Evolutionary conservation across 2,797 vertebrate genomes (phyloP), one percentile per base, ranked within the genome.

Genomic region (Emys orbicularis): DNA sequence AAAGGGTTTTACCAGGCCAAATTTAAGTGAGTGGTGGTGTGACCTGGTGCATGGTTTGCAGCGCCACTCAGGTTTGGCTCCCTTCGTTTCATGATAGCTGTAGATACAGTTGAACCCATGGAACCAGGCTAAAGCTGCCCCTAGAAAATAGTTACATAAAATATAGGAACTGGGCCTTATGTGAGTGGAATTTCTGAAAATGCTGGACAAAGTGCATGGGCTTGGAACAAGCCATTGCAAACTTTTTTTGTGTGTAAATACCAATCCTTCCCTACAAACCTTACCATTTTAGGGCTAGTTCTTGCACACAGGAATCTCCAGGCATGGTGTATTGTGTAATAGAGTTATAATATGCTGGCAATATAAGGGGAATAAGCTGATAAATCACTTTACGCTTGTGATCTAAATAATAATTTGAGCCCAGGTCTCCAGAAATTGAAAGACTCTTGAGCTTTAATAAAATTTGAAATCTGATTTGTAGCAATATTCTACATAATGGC

Each of bases 281-380:
- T 37, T 68, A 79, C 83, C 76, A 49, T 29, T 8, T 19, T 0
- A 0, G 8, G 76, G 12, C n/a, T 11, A 68, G 27, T 31, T 44
- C 50, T 82, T 74, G 61, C 12, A n/a, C 44, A 23, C 19, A 56
- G 34, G 81, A 29, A 8, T 16, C 72, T n/a, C 34, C 34, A 81
- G 56, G 25, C 21, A 54, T 19, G 19, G 6, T 87, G 86, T 82
- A 31, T 12, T 86, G 37, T 13, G 61, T 37, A 21, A 19, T 9
- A 82, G 25, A 21, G 47, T 61, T 93, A 50, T 50, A 88, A 0
- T 25, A 41, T 7, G 15, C 82, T 87, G 27, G 68, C 72, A 80
- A 31, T 49, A 49, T 81, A 56, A 80, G 4, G 31, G 4, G 56
- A 41, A 57, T 3, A 83, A 59, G 8, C 7, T 80, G 12, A 53